phyloP scores from a whole-genome alignment of 1,140 invertebrate species.

The Andricus grossulariae region DNA sequence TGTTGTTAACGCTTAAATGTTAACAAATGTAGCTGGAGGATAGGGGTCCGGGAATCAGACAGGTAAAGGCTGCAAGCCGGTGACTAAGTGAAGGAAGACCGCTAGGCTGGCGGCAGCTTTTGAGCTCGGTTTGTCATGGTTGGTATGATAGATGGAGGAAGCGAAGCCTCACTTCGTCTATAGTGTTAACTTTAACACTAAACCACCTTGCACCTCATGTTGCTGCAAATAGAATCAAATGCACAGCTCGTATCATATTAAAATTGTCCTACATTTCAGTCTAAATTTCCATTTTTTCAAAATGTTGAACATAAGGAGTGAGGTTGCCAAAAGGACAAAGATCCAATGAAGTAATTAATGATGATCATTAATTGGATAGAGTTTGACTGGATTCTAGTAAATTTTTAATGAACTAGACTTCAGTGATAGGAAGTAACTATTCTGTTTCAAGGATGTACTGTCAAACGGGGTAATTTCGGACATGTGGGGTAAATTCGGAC shows the following conservation, averaged over 20 bases:
- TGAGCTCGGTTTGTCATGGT: conserved; percentile 75
- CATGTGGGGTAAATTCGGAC: too few species aligned
- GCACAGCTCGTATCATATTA: neutral
- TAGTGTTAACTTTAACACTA: conserved; percentile 49
- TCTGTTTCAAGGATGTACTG: too few species aligned
- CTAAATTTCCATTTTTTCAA: neutral
- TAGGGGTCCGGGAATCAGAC: conserved; percentile 58
- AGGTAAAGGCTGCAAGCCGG: conserved; percentile 61
- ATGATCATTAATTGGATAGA: too few species aligned
- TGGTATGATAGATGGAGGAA: conserved; percentile 74
- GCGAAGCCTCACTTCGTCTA: conserved; percentile 40
- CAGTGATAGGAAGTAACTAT: too few species aligned
- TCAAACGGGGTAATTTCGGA: too few species aligned
- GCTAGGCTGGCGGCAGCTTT: conserved; percentile 64
- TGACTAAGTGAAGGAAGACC: conserved; percentile 55
- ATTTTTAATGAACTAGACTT: too few species aligned
- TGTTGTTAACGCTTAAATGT: conserved; percentile 73
- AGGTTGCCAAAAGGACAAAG: too few species aligned
- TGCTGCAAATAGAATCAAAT: conserved; percentile 53
- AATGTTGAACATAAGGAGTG: neutral
- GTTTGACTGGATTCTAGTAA: too few species aligned
- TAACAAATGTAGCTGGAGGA: conserved; percentile 71
- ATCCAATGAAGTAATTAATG: too few species aligned
- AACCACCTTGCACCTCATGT: conserved; percentile 59
- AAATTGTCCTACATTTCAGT: neutral